Conservation (phyloP, 1,140 invertebrate genomes). For the Listronotus bonariensis region DNA sequence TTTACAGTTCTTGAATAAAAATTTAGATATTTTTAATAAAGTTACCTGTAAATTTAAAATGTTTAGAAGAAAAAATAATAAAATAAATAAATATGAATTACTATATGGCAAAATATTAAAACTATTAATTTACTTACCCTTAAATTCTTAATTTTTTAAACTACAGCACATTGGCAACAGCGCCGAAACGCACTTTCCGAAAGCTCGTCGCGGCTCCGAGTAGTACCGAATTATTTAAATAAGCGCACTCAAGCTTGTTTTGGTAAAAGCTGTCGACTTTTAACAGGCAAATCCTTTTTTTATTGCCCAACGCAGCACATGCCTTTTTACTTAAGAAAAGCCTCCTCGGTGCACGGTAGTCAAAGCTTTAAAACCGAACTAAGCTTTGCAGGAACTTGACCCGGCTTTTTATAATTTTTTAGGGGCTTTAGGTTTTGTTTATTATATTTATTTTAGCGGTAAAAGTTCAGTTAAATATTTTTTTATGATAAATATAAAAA, state of each 20-base stretch:
- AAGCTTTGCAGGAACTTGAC: neutral
- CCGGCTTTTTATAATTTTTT: slow-evolving; percentile 19
- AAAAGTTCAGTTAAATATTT: slow-evolving; percentile 10
- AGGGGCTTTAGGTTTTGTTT: neutral
- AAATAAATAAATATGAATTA: too few relatives aligned
- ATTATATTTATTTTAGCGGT: slow-evolving; percentile 10
- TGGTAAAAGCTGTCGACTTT: slow-evolving; percentile 35
- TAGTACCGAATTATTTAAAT: slow-evolving; percentile 32
- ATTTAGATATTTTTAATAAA: too few relatives aligned
- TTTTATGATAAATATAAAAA: slow-evolving; percentile 17
- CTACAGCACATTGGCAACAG: slow-evolving; percentile 7
- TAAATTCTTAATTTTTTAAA: neutral
- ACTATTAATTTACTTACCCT: too few relatives aligned
- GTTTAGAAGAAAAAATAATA: too few relatives aligned
- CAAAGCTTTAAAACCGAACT: neutral
- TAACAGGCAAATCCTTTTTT: slow-evolving; percentile 16
- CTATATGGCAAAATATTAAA: too few relatives aligned
- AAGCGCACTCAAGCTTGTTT: slow-evolving; percentile 24
- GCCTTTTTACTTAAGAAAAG: slow-evolving; percentile 1
- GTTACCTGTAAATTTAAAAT: too few relatives aligned
- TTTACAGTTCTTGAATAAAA: too few relatives aligned
- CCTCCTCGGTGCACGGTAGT: slow-evolving; percentile 1
- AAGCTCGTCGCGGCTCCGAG: slow-evolving; percentile 14
- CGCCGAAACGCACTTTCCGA: slow-evolving; percentile 10
- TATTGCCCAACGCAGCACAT: slow-evolving; percentile 6